Conservation (phyloP, 2,797 vertebrate genomes). For the Anolis apletophallus region DNA sequence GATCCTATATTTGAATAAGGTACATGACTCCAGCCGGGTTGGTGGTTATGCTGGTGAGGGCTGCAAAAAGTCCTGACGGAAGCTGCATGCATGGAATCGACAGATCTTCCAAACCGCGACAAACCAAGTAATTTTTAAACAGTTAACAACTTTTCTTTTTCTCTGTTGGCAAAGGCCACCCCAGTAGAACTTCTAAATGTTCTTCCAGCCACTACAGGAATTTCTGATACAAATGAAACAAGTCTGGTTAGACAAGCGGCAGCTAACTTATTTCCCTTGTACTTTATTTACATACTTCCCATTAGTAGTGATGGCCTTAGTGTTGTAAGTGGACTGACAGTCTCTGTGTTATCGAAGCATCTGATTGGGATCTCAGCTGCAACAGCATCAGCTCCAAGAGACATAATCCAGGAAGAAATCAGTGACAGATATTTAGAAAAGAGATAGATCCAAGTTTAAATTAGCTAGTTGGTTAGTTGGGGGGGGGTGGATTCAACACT, state of each 20-base stretch:
- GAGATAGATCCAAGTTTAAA: conserved; percentile 14
- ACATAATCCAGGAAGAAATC: conserved; percentile 16
- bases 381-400: background rate
- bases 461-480: conserved; percentile 6
- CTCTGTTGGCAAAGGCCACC: background rate
- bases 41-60: background rate
- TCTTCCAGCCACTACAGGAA: background rate
- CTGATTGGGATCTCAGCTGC: background rate
- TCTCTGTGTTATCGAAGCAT: conserved; percentile 21
- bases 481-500: background rate
- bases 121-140: background rate
- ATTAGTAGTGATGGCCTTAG: background rate
- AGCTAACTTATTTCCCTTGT: conserved; percentile 24
- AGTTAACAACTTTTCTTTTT: background rate
- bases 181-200: background rate
- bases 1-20: background rate
- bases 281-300: conserved; percentile 41
- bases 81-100: background rate
- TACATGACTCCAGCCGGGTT: background rate
- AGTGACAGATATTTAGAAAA: conserved; percentile 13
- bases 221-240: background rate
- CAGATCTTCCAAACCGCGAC: background rate
- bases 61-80: background rate
- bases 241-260: background rate
- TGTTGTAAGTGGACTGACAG: conserved; percentile 18